Conservation (phyloP, 2,888 invertebrate species). For the Zaprionus lineosus region DNA sequence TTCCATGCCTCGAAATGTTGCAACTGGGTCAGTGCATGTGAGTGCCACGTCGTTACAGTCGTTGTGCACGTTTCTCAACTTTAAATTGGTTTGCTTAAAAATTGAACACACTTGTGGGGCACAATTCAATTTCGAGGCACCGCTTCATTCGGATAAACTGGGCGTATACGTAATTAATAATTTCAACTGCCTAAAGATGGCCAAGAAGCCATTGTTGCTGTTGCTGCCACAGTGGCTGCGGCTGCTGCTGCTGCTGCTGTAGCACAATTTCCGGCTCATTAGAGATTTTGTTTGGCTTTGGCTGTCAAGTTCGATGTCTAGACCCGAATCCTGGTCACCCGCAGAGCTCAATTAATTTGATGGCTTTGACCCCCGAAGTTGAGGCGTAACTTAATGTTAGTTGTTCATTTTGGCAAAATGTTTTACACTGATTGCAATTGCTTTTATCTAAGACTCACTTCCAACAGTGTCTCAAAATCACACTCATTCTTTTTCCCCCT, state of each 20-base stretch:
- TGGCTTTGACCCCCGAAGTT: conserved; percentile 22
- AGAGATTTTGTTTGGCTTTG: too few relatives aligned
- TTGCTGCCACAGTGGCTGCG: conserved; percentile 20
- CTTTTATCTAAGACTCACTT: conserved; percentile 12
- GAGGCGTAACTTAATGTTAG: background rate
- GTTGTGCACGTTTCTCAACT: conserved; percentile 10
- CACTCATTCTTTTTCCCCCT: background rate
- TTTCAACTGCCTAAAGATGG: conserved; percentile 33
- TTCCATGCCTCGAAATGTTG: conserved; percentile 52
- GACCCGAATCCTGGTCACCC: conserved; percentile 30
- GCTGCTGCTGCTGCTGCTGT: too few relatives aligned
- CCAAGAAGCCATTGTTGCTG: conserved; percentile 22
- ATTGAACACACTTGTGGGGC: conserved; percentile 1
- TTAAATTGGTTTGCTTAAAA: conserved; percentile 39
- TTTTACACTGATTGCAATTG: conserved; percentile 32
- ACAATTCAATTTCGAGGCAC: conserved; percentile 32
- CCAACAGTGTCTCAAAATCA: too few relatives aligned
- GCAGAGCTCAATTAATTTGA: conserved; percentile 62
- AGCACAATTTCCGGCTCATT: conserved; percentile 66
- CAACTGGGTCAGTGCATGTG: conserved; percentile 7
- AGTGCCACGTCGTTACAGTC: too few relatives aligned
- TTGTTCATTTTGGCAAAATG: conserved; percentile 34
- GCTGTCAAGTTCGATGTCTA: conserved; percentile 15
- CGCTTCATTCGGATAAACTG: background rate
- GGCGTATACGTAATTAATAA: conserved; percentile 53